Evolutionary conservation across 2,113 vertebrate species (phyloP), one percentile per base, ranked within the genome.

Genomic region (Platycercus adscitus): DNA sequence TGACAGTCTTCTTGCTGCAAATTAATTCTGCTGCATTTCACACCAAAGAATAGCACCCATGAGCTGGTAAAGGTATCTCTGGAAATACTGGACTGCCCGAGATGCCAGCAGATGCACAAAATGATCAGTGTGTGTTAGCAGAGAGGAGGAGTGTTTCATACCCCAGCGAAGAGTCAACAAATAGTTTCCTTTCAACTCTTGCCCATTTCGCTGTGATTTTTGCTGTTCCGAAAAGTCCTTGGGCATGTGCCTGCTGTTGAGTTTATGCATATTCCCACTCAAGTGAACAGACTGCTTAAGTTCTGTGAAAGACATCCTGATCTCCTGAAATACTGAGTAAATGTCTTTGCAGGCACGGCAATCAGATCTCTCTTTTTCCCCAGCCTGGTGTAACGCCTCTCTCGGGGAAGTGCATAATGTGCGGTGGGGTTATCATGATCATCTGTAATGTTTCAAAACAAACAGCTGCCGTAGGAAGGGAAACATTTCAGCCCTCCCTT

Each of bases 291-390:
- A 69, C 69, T 64, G 64, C 64, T 71, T 24, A 88, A 66, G 76
- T 86, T 86, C 79, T 26, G 39, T 55, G 61, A 76, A 89, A 94
- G 92, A 37, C 4, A 0, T 76, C 83, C 73, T 84, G 95, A 37
- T 91, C 84, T 94, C 88, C 71, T 95, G 96, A 89, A 97, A 92
- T 94, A 89, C 41, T 71, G 90, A 94, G 89, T 96, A 95, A 97
- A 97, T 86, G 76, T 95, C 92, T 98, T 97, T 63, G 65, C 75
- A 83, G 82, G 73, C 49, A 0, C 13, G 9, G 95, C 85, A 91
- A 85, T 93, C 95, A 95, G 96, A 96, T 95, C 87, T 82, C 60
- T 89, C 91, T 95, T 89, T 84, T 26, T 35, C 66, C 77, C 56
- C 77, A 50, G 77, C 39, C 60, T 49, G 39, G 14, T 70, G 81